Conservation (phyloP, 2,113 vertebrate genomes). For the Atlantisia rogersi region DNA sequence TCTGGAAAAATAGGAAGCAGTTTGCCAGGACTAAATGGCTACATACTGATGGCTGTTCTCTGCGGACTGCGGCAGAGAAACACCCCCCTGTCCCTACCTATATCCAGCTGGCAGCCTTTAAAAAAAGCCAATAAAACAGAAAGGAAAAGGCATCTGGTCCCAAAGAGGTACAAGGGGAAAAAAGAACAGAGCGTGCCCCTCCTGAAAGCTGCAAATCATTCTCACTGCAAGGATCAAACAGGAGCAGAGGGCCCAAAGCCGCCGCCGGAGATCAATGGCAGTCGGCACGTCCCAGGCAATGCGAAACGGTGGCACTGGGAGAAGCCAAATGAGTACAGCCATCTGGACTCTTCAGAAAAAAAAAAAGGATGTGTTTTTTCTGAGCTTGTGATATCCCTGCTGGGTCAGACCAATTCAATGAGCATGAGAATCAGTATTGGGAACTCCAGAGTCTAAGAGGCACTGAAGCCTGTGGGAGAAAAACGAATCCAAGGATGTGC, state of each 20-base stretch:
- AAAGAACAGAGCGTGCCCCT: neutral
- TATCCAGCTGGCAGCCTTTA: constrained; percentile 4
- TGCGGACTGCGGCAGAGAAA: constrained; percentile 27
- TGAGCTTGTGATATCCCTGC: neutral
- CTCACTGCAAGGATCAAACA: neutral
- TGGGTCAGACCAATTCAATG: neutral
- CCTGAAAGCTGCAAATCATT: neutral
- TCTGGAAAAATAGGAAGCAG: constrained; percentile 52
- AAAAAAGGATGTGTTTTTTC: neutral
- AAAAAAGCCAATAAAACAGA: neutral
- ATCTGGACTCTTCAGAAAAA: neutral
- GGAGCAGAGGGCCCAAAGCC: neutral
- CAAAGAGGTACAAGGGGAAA: neutral
- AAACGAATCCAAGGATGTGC: neutral
- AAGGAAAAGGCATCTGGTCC: neutral
- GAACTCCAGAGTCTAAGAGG: neutral
- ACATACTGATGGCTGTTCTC: neutral
- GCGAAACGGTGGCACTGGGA: accelerated
- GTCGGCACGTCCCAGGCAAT: accelerated
- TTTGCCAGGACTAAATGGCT: constrained; percentile 29
- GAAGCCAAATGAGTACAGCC: neutral
- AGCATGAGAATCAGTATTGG: neutral
- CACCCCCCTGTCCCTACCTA: neutral
- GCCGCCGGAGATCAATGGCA: accelerated
- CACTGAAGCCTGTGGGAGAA: neutral